These are phyloP conservation scores for Rhodeus uyekii DNA, from an alignment of 2,797 vertebrate species.

Conservation along the genomic window DNA sequence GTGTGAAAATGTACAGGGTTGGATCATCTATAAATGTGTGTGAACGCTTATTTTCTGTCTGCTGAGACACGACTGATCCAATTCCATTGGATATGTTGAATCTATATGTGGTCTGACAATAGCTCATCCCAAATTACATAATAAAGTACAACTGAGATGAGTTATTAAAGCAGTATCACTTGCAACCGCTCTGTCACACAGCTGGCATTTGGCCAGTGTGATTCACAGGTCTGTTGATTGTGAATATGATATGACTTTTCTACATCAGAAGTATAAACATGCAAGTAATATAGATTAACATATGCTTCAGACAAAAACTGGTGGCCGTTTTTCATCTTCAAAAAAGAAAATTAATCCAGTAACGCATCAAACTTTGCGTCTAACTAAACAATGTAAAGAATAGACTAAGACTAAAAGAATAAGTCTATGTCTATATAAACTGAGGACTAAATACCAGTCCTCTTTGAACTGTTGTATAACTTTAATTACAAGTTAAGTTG, in stretches of 20 bases:
- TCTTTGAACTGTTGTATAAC: background rate
- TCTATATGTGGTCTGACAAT: background rate
- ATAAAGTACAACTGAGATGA: background rate
- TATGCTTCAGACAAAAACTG: background rate
- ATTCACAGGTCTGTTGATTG: background rate
- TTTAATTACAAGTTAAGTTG: background rate
- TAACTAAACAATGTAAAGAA: background rate
- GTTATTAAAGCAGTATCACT: background rate
- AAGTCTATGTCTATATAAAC: background rate
- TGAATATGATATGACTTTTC: background rate
- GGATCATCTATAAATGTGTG: background rate
- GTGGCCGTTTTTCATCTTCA: background rate
- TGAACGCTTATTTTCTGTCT: slow-evolving; percentile 4
- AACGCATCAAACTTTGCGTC: background rate
- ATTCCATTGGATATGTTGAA: background rate
- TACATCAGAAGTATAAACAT: background rate
- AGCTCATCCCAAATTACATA: background rate
- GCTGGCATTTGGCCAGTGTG: background rate
- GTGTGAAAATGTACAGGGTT: background rate
- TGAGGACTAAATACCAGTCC: background rate
- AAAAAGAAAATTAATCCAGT: background rate
- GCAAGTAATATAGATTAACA: background rate
- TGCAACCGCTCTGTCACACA: background rate
- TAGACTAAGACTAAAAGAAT: background rate
- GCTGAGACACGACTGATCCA: background rate